Base-by-base conservation (phyloP, 2,888 invertebrate species). In the Steinernema carpocapsae region DNA sequence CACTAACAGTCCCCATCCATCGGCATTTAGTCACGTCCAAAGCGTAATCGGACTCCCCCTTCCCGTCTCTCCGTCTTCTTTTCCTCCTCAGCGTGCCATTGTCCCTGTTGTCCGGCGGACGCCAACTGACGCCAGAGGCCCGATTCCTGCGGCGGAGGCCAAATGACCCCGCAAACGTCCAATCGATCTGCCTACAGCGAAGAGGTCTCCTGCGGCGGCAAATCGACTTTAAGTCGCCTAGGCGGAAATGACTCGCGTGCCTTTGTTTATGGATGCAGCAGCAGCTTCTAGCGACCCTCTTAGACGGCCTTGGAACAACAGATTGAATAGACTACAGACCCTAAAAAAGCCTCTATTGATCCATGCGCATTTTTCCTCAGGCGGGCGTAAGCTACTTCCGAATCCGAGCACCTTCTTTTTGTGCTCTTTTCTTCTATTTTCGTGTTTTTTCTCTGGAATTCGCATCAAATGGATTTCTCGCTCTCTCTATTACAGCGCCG, bases 51-150 rank as follows among this genome's bases (percentile, higher is more conserved):
- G 56, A 56, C 24, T 24, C 43, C 43, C 43, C 10, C 43, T 43
- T 14, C 10, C 43, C 14, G 43, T n/a, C n/a, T n/a, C n/a, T n/a
- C n/a, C n/a, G n/a, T n/a, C n/a, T n/a, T n/a, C n/a, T n/a, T n/a
- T n/a, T n/a, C n/a, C n/a, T n/a, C n/a, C 43, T 43, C 56, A 26
- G 56, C 56, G 56, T 56, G 56, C 56, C 56, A 56, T 56, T 56
- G 56, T 56, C 56, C 56, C 56, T 56, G n/a, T n/a, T n/a, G n/a
- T n/a, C n/a, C n/a, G n/a, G n/a, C 17, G 26, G 56, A 7, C 43
- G 43, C 56, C 56, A 56, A 56, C 56, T 56, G 56, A 56, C 56
- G 56, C 56, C 6, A 6, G 6, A 24, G 22, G 56, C 56, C 24
- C 4, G 6, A 19, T 2, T 3, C 56, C 22, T 6, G 22, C 24